Evolutionary conservation across 2,888 invertebrate genomes (phyloP), one percentile per base, ranked within the genome.

Genomic region (Drosophila kanekoi): DNA sequence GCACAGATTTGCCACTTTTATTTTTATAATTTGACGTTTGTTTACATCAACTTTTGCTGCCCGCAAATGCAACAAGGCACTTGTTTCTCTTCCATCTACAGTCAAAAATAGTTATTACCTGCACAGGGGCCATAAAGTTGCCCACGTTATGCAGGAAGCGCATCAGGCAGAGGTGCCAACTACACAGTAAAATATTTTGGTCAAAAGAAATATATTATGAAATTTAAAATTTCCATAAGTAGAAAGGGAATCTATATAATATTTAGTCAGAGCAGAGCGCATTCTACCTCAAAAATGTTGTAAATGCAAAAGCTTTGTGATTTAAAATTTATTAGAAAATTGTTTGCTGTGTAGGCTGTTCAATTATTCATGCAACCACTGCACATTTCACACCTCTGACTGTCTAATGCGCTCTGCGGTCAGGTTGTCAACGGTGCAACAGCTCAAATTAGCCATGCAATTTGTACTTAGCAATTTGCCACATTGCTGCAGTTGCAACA

Each of bases 381-480:
- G 49, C 47, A 44, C 32, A 49, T 49, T 75, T 75, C 66, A 67
- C 75, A 75, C 75, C 66, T 75, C 23, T 32, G 52, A 13, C 10
- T 28, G 41, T 66, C 44, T 57, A 71, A 58, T 49, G 63, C 64
- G 52, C 58, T 69, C 28, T 47, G 74, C 66, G 76, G 53, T 54
- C 40, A 49, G 61, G 63, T 75, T 75, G 80, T 78, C 72, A 78
- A 78, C 78, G 58, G 58, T 57, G 82, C 82, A 81, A 82, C 79
- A 68, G 77, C 74, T 77, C 82, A 82, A 85, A 82, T 82, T 82
- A 85, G 82, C 82, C 82, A 82, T 82, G 82, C 82, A 82, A 82
- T 82, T 85, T 82, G 82, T 85, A 85, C 67, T 85, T 82, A 82
- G 67, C 70, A 64, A 82, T 79, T 79, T 85, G 67, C 79, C 72